Percentiles rank a stretch among this genome's conserved stretches.
These are phyloP conservation scores for Campylorhamphus procurvoides DNA, from an alignment of 2,113 vertebrate species.

Conservation along the genomic window DNA sequence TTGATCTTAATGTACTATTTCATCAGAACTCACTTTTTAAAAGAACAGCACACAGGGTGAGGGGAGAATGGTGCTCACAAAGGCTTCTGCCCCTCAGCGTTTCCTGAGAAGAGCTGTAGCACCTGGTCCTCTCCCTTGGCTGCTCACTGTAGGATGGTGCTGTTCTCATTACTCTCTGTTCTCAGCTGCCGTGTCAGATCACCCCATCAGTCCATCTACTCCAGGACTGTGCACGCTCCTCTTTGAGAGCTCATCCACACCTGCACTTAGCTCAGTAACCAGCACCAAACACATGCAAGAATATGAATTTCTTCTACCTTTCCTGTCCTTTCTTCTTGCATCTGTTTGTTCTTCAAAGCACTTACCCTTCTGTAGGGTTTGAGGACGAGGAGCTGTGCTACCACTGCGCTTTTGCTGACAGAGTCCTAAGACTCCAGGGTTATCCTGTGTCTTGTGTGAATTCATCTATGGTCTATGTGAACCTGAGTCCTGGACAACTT, in stretches of 20 bases:
- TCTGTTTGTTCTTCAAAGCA: neutral
- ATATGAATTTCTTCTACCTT: neutral
- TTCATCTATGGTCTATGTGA: neutral
- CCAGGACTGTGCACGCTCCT: neutral
- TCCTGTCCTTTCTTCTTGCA: neutral
- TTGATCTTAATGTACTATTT: neutral
- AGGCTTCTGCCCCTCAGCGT: neutral
- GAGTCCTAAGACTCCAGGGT: neutral
- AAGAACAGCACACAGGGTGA: neutral
- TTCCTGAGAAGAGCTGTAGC: neutral
- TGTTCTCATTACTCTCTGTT: neutral
- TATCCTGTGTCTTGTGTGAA: neutral
- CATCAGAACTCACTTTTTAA: neutral
- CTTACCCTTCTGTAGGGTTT: neutral
- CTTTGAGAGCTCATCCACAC: neutral
- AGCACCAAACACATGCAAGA: neutral
- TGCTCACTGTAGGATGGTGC: fast-evolving
- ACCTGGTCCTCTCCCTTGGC: neutral
- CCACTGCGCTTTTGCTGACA: neutral
- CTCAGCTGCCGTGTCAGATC: neutral
- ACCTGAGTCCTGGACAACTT: neutral
- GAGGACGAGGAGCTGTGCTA: neutral
- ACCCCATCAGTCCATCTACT: neutral
- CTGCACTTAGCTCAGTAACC: neutral
- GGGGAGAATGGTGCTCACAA: neutral